Conservation (phyloP, 2,888 invertebrate species). For the Melieria picta region DNA sequence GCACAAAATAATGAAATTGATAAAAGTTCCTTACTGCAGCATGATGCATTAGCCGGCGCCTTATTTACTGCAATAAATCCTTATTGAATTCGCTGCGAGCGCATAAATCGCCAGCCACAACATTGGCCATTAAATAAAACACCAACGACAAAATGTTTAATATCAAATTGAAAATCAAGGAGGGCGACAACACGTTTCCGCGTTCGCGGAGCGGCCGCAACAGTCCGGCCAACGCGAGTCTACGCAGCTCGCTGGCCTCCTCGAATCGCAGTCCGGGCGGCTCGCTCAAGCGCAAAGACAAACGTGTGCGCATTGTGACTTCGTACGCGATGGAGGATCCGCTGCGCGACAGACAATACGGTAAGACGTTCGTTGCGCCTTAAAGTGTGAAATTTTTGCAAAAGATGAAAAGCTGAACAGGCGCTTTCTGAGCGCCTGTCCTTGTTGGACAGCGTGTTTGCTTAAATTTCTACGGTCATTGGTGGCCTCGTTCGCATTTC, state of each 20-base stretch:
- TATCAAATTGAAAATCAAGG: constrained; percentile 67
- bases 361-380: constrained; percentile 42
- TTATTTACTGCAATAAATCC: no score
- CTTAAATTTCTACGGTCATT: no score
- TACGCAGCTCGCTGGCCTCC: constrained; percentile 63
- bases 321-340: constrained; percentile 50
- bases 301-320: constrained; percentile 65
- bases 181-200: constrained; percentile 64
- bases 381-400: neutral
- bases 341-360: constrained; percentile 41
- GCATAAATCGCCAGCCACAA: neutral
- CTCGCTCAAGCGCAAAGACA: constrained; percentile 63
- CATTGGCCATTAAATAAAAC: constrained; percentile 9
- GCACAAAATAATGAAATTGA: constrained; percentile 39
- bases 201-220: constrained; percentile 55
- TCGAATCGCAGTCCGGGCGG: constrained; percentile 60
- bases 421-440: no score
- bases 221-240: constrained; percentile 59
- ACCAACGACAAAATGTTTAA: constrained; percentile 59
- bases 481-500: neutral
- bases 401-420: no score
- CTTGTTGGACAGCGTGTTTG: no score
- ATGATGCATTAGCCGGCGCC: constrained; percentile 25
- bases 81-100: no score
- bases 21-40: constrained; percentile 23